Percentiles rank a stretch among this genome's conserved stretches.
Conservation (phyloP, 2,797 vertebrate genomes). For the Sciurus carolinensis region DNA sequence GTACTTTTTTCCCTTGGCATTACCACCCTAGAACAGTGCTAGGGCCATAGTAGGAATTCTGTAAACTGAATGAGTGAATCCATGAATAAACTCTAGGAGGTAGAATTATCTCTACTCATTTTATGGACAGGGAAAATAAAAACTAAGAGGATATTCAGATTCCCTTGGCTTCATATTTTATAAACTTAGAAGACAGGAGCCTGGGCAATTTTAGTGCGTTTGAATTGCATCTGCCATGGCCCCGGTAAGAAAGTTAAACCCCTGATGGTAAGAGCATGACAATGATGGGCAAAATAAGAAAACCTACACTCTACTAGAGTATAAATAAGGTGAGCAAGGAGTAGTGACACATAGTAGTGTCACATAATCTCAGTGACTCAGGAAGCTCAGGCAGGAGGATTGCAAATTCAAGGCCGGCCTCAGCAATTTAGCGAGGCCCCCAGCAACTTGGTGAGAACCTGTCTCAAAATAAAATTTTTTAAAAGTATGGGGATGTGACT, state of each 20-base stretch:
- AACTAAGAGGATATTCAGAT: neutral
- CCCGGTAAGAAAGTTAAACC: neutral
- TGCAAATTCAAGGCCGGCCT: too few species aligned
- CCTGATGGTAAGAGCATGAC: neutral
- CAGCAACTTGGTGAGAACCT: too few species aligned
- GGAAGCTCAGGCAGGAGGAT: too few species aligned
- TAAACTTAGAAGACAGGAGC: slow-evolving; percentile 17
- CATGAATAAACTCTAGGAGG: neutral
- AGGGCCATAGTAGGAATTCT: neutral
- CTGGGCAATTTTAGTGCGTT: neutral
- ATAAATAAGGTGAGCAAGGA: too few species aligned
- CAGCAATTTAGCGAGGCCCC: too few species aligned
- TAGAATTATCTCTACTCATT: neutral
- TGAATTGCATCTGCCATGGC: neutral
- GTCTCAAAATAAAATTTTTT: too few species aligned
- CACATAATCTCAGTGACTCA: too few species aligned
- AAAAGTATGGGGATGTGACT: too few species aligned
- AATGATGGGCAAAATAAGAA: neutral
- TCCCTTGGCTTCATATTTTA: neutral
- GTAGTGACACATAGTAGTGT: too few species aligned
- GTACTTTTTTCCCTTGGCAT: neutral
- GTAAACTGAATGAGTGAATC: neutral
- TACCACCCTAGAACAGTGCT: neutral
- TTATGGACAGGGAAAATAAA: neutral
- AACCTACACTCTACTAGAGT: neutral